Evolutionary conservation across 2,113 vertebrate species (phyloP).

Genomic region (Sander lucioperca): DNA sequence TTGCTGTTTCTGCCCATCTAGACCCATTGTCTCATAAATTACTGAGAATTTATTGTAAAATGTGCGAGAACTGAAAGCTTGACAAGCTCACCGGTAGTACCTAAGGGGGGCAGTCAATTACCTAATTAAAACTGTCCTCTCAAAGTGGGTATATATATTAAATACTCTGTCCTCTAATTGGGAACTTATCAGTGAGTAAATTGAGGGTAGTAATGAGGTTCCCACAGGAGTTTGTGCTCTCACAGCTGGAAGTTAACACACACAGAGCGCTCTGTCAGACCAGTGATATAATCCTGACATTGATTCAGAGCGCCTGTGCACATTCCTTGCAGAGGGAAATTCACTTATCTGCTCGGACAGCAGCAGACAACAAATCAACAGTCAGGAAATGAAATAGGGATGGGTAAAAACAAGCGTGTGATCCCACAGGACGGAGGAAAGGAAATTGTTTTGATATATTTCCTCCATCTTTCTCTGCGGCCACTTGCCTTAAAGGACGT

Average conservation of each 20-base stretch:
- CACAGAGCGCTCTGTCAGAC: slow-evolving; percentile 21
- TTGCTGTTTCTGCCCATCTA: background rate
- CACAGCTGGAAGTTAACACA: slow-evolving; percentile 17
- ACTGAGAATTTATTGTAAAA: background rate
- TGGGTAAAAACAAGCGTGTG: slow-evolving; percentile 28
- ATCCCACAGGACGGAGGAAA: slow-evolving; percentile 30
- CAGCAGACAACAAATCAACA: slow-evolving; percentile 64
- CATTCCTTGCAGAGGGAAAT: slow-evolving; percentile 68
- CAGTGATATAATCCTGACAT: slow-evolving; percentile 51
- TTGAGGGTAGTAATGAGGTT: slow-evolving; percentile 33
- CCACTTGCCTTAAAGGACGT: slow-evolving; percentile 22
- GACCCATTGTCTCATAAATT: background rate
- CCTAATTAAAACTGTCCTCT: slow-evolving; percentile 1
- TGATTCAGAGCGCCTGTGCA: slow-evolving; percentile 51
- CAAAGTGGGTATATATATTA: background rate
- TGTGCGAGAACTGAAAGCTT: background rate
- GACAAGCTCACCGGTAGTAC: background rate
- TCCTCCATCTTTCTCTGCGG: too few relatives aligned
- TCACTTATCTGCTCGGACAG: slow-evolving; percentile 61
- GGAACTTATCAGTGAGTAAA: slow-evolving; percentile 33
- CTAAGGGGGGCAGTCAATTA: background rate
- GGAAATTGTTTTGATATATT: slow-evolving; percentile 31
- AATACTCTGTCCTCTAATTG: slow-evolving; percentile 26
- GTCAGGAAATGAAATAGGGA: slow-evolving; percentile 67
- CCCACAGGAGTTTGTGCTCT: slow-evolving; percentile 39